A percentile compares a stretch with the other conserved stretches of the same genome.
These are phyloP conservation scores for Wiebesia pumilae DNA, from an alignment of 1,140 invertebrate species.

Conservation along the genomic window DNA sequence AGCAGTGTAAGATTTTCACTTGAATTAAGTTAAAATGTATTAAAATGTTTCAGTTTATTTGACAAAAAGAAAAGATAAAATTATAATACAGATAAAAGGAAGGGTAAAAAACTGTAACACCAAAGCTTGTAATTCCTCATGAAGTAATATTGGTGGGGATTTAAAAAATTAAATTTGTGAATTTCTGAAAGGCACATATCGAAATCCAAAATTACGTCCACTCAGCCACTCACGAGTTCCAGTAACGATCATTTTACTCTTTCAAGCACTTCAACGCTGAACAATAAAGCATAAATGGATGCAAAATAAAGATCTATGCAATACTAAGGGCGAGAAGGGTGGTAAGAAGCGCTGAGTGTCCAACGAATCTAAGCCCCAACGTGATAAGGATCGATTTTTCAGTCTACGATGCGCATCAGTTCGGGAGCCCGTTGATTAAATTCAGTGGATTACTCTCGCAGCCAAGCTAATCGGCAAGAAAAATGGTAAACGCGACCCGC, in stretches of 20 bases:
- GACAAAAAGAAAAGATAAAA: neutral
- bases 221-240: neutral
- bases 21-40: neutral
- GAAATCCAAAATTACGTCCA: neutral
- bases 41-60: neutral
- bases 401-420: neutral
- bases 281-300: neutral
- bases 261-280: neutral
- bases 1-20: too few species aligned
- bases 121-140: neutral
- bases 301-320: neutral
- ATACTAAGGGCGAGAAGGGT: neutral
- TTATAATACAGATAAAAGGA: neutral
- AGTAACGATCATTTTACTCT: constrained; percentile 14
- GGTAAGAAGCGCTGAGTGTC: neutral
- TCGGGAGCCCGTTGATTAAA: neutral
- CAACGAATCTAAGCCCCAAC: neutral
- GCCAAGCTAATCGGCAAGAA: constrained; percentile 1
- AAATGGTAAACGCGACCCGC: neutral
- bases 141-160: neutral
- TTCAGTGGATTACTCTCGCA: neutral
- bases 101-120: too few species aligned
- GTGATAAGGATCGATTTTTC: constrained; percentile 23
- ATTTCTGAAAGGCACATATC: neutral
- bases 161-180: neutral